These are phyloP conservation scores for Aphodius granarius DNA, from an alignment of 2,888 invertebrate species.

Conservation along the genomic window DNA sequence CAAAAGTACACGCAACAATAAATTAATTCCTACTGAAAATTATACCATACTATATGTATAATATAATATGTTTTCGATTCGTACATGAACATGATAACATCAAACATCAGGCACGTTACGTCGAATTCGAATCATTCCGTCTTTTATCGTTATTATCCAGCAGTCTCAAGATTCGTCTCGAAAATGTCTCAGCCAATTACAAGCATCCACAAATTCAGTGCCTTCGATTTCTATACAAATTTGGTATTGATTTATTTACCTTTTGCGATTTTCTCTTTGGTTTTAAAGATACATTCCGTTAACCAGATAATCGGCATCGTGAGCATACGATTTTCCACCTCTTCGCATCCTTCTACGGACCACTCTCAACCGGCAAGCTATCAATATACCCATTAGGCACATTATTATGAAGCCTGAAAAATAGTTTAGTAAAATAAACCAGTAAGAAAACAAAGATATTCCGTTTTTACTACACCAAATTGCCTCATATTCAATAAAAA, in stretches of 20 bases:
- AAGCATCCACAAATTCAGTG: background rate
- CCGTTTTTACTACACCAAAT: background rate
- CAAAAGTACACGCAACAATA: constrained; percentile 4
- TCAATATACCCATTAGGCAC: constrained; percentile 75
- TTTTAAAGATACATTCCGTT: constrained; percentile 95
- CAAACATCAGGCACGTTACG: constrained; percentile 4
- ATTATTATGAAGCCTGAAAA: constrained; percentile 76
- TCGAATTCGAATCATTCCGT: background rate
- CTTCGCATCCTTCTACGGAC: constrained; percentile 73
- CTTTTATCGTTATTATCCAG: background rate
- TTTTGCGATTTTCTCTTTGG: background rate
- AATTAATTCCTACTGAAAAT: background rate
- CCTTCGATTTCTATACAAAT: background rate
- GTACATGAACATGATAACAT: background rate
- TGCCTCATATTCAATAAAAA: constrained; percentile 8
- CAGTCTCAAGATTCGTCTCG: background rate
- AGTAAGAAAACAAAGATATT: no score
- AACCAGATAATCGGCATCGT: constrained; percentile 95
- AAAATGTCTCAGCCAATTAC: constrained; percentile 12
- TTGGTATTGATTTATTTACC: constrained; percentile 9
- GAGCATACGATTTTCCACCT: constrained; percentile 80
- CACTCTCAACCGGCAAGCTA: constrained; percentile 81
- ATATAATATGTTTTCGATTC: background rate
- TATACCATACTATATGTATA: background rate
- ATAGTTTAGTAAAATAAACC: no score